A percentile compares a stretch with the other conserved stretches of the same genome.
Evolutionary conservation across 2,888 invertebrate species (phyloP).

Genomic region (Agonopterix subpropinquella): DNA sequence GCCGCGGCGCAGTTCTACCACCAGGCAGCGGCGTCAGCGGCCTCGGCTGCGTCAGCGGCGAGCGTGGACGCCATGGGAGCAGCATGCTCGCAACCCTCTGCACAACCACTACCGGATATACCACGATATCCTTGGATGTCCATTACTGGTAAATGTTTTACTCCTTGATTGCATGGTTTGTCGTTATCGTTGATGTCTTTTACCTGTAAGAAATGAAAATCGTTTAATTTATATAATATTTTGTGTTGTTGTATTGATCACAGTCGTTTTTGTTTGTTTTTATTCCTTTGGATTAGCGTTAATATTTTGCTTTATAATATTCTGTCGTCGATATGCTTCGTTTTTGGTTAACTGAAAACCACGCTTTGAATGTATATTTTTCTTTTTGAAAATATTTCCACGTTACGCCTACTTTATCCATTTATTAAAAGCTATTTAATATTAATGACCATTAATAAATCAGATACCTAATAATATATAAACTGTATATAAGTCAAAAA

Average conservation of each 20-base stretch:
- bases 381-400: too few species aligned
- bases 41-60: constrained; percentile 84
- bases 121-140: constrained; percentile 98
- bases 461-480: too few species aligned
- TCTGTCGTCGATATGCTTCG: too few species aligned
- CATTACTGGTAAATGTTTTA: constrained; percentile 88
- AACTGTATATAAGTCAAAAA: neutral
- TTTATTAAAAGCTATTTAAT: too few species aligned
- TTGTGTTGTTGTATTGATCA: constrained; percentile 1
- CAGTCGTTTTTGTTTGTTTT: constrained; percentile 2
- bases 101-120: constrained; percentile 93
- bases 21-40: constrained; percentile 85
- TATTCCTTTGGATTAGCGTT: neutral
- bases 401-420: too few species aligned
- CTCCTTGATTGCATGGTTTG: constrained; percentile 48
- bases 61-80: constrained; percentile 89
- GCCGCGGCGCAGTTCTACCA: constrained; percentile 92
- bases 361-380: too few species aligned
- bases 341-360: too few species aligned
- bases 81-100: constrained; percentile 87
- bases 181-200: constrained; percentile 20
- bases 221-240: constrained; percentile 7
- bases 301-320: too few species aligned
- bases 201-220: constrained; percentile 18
- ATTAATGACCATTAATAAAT: too few species aligned